Percentiles rank a stretch among this genome's conserved stretches.
These are phyloP conservation scores for Columbina picui DNA, from an alignment of 2,113 vertebrate species.

Conservation along the genomic window DNA sequence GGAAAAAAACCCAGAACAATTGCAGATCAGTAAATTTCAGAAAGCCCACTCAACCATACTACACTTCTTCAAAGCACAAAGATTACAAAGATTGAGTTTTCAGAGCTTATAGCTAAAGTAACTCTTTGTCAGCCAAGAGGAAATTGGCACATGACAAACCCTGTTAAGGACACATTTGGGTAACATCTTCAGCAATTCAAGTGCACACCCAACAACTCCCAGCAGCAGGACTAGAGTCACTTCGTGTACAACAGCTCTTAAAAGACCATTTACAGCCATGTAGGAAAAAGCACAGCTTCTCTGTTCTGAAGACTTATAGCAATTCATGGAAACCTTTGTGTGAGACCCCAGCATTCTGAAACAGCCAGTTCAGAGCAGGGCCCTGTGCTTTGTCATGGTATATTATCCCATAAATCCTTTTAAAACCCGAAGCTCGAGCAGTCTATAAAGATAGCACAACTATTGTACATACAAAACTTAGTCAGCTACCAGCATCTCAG, in stretches of 20 bases:
- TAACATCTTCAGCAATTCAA: neutral
- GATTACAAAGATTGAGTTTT: neutral
- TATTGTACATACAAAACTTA: neutral
- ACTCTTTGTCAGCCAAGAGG: neutral
- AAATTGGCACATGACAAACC: neutral
- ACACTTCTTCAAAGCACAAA: neutral
- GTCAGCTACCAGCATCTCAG: neutral
- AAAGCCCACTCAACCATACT: neutral
- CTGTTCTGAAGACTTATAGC: neutral
- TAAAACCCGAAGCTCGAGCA: neutral
- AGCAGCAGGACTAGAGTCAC: neutral
- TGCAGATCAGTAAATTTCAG: neutral
- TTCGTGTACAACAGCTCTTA: neutral
- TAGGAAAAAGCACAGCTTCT: neutral
- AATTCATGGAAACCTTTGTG: neutral
- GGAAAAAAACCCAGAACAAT: neutral
- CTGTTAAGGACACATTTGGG: neutral
- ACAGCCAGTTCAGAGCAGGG: neutral
- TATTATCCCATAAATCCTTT: neutral
- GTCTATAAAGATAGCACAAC: neutral
- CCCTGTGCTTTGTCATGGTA: neutral
- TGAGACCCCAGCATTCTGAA: neutral
- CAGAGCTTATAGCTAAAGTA: neutral
- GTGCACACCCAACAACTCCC: neutral
- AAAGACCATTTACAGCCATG: neutral